phyloP scores from a whole-genome alignment of 2,888 invertebrate species.

The Cosmia trapezina region DNA sequence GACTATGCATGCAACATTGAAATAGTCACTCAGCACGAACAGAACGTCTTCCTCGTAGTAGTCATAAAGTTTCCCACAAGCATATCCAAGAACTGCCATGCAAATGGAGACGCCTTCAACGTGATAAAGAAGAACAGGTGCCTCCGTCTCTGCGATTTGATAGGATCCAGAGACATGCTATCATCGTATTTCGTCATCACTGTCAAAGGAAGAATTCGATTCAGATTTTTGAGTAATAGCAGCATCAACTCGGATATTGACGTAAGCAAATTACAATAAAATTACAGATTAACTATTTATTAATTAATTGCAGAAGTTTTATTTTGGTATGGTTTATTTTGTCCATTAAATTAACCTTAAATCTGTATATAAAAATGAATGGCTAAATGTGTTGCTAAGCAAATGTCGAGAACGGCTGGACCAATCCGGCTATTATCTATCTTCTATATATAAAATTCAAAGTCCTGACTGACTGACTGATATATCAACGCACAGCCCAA shows the following conservation, averaged over 20 bases:
- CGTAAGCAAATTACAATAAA: slow-evolving; percentile 67
- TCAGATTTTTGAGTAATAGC: slow-evolving; percentile 83
- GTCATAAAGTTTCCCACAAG: slow-evolving; percentile 80
- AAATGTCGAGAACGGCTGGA: too few species aligned
- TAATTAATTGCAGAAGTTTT: too few species aligned
- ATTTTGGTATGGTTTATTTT: too few species aligned
- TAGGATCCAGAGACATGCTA: slow-evolving; percentile 58
- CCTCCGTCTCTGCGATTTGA: slow-evolving; percentile 76
- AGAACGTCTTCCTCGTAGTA: slow-evolving; percentile 68
- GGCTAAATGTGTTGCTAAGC: too few species aligned
- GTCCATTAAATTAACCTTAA: not conserved
- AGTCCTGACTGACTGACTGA: too few species aligned
- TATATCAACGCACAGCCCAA: too few species aligned
- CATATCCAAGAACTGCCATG: slow-evolving; percentile 73
- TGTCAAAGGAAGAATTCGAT: slow-evolving; percentile 73
- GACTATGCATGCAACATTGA: slow-evolving; percentile 83
- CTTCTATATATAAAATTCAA: too few species aligned
- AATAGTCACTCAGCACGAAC: slow-evolving; percentile 71
- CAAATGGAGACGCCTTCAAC: slow-evolving; percentile 76
- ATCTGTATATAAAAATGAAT: too few species aligned
- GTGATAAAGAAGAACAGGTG: slow-evolving; percentile 76
- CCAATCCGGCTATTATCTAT: too few species aligned
- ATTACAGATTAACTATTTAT: not conserved
- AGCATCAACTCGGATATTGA: slow-evolving; percentile 83
- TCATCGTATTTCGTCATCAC: slow-evolving; percentile 75